These are phyloP conservation scores for Parnassius smintheus DNA, from an alignment of 2,888 invertebrate species.

Conservation along the genomic window DNA sequence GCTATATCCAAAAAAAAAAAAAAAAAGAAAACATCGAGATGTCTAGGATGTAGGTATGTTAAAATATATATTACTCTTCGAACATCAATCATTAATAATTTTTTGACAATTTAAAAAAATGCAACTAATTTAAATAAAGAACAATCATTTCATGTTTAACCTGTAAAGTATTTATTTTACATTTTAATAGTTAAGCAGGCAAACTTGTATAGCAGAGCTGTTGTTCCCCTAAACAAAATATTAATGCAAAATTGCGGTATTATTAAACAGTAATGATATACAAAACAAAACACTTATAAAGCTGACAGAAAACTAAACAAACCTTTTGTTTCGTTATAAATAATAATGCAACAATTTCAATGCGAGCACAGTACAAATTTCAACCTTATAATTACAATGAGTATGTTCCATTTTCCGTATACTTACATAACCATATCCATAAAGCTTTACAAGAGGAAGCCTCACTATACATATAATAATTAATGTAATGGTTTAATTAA, in stretches of 20 bases:
- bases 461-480: conserved; percentile 73
- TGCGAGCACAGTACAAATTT: conserved; percentile 57
- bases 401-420: conserved; percentile 76
- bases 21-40: background rate
- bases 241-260: background rate
- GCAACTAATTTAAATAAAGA: too few relatives aligned
- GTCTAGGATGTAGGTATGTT: too few relatives aligned
- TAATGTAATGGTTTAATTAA: conserved; percentile 55
- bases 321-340: conserved; percentile 21
- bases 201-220: too few relatives aligned
- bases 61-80: too few relatives aligned
- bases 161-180: too few relatives aligned
- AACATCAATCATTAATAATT: too few relatives aligned
- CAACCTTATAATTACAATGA: conserved; percentile 64
- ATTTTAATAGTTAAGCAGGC: too few relatives aligned
- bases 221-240: background rate
- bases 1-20: background rate
- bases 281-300: background rate
- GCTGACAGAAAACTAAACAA: conserved; percentile 30
- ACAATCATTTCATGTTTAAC: too few relatives aligned
- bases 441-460: conserved; percentile 77
- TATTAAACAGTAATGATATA: background rate
- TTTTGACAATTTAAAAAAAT: too few relatives aligned
- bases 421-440: conserved; percentile 73
- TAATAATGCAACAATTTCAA: conserved; percentile 34